Conservation (phyloP, 2,888 invertebrate genomes). For the Raillietiella orientalis region DNA sequence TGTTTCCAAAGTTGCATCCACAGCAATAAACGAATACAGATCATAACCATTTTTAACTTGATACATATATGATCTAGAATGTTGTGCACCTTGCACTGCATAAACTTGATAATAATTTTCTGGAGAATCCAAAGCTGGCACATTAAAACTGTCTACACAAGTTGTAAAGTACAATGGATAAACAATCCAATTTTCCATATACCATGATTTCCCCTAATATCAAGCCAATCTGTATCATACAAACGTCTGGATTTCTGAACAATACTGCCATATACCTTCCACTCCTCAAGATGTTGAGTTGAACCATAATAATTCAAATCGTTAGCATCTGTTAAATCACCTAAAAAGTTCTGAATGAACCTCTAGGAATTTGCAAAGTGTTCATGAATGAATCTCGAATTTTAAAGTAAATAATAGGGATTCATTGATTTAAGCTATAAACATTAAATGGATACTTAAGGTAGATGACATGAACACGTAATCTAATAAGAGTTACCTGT, state of each 20-base stretch:
- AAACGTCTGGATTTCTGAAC: constrained; percentile 28
- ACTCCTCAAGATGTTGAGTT: constrained; percentile 42
- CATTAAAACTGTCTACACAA: constrained; percentile 56
- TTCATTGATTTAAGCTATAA: too few relatives aligned
- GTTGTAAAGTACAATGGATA: constrained; percentile 5
- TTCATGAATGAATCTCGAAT: too few relatives aligned
- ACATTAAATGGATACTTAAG: too few relatives aligned
- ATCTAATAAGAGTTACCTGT: constrained; percentile 22
- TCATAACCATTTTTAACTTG: constrained; percentile 22
- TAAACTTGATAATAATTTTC: constrained; percentile 37
- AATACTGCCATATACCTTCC: constrained; percentile 38
- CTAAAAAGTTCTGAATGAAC: too few relatives aligned
- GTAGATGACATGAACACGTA: constrained; percentile 5
- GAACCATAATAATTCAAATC: constrained; percentile 42
- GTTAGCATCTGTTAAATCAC: constrained; percentile 63
- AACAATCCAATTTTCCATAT: constrained; percentile 8
- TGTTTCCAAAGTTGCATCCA: constrained; percentile 59
- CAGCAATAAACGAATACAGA: constrained; percentile 41
- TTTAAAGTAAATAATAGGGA: too few relatives aligned
- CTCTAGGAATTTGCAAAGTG: too few relatives aligned
- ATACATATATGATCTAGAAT: constrained; percentile 39
- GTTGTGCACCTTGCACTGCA: constrained; percentile 34
- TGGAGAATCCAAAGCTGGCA: constrained; percentile 26
- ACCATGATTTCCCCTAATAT: constrained; percentile 78
- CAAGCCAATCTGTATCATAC: constrained; percentile 43